Base-by-base conservation (phyloP, 2,797 vertebrate genomes). In the Oreochromis mossambicus region DNA sequence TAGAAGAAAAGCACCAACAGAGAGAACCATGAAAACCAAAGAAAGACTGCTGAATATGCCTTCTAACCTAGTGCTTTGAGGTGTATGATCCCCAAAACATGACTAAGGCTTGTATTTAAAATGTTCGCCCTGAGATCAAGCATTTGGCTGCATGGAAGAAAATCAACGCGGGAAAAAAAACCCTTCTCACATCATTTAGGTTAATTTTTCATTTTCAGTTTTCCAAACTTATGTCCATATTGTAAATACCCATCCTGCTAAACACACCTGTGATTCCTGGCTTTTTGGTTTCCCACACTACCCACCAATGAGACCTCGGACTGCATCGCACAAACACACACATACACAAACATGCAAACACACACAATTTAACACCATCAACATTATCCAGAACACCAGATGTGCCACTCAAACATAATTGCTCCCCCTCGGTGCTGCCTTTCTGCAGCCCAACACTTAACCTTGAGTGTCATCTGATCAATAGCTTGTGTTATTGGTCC, bases 181-280 rank as follows among this genome's bases (percentile, higher is more conserved):
- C 0, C 8, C 19, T 21, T 41, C 50, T 86, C 77, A 76, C 43
- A 58, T 80, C 54, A 83, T 90, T 87, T 15, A 43, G 36, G 21
- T 83, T 70, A 7, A 77, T 85, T 78, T 86, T 91, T 81, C 10
- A 5, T 43, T 54, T 82, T 83, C 2, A 68, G 34, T 79, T 80
- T 90, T 80, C 84, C 85, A 87, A 83, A 63, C 38, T 51, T 78
- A 3, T 73, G 46, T 56, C 70, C 86, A 81, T 86, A 88, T 91
- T 88, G 86, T 86, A 80, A 54, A 91, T 92, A 89, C 93, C 88
- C 91, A 89, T 80, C 76, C 79, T 29, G 77, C 29, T 90, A 86
- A 88, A 83, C 89, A 92, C 95, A 95, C 92, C 94, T 93, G 94
- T 78, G 93, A 84, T 90, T 90, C 79, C 91, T 94, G 93, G 92